phyloP scores from a whole-genome alignment of 2,888 invertebrate genomes.

The Lomographa bimaculata region DNA sequence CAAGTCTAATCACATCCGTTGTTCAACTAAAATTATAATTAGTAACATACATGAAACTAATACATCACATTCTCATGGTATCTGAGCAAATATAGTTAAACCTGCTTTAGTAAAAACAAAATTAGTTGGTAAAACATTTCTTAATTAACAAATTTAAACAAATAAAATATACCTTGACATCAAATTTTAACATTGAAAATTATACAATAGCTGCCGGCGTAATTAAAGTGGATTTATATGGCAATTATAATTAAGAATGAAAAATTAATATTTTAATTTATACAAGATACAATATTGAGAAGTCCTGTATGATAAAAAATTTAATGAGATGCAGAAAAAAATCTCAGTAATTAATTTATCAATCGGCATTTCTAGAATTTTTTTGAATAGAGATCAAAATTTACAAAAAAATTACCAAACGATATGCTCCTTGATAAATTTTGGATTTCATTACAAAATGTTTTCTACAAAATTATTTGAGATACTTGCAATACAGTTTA shows the following conservation, averaged over 20 bases:
- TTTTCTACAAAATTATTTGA: slow-evolving; percentile 25
- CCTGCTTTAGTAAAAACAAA: too few species aligned
- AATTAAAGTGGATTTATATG: too few species aligned
- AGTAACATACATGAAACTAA: slow-evolving; percentile 51
- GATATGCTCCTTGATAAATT: slow-evolving; percentile 19
- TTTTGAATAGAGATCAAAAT: slow-evolving; percentile 19
- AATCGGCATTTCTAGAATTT: too few species aligned
- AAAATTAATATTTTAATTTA: too few species aligned
- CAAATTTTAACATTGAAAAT: too few species aligned
- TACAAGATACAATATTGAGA: too few species aligned
- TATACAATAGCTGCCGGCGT: too few species aligned
- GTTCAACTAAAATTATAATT: slow-evolving; percentile 67
- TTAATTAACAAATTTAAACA: too few species aligned
- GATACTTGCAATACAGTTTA: slow-evolving; percentile 17
- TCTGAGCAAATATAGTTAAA: slow-evolving; percentile 3
- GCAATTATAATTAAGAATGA: too few species aligned
- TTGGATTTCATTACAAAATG: slow-evolving; percentile 20
- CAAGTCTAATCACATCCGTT: slow-evolving; percentile 81
- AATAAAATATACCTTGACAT: too few species aligned
- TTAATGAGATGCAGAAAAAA: neutral
- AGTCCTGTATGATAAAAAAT: neutral
- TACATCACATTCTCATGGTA: slow-evolving; percentile 12
- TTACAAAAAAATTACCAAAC: slow-evolving; percentile 7
- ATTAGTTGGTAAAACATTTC: neutral
- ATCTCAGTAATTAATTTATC: too few species aligned